Evolutionary conservation across 2,888 invertebrate species (phyloP), one percentile per base, ranked within the genome.

Genomic region (Drosophila multiciliata): DNA sequence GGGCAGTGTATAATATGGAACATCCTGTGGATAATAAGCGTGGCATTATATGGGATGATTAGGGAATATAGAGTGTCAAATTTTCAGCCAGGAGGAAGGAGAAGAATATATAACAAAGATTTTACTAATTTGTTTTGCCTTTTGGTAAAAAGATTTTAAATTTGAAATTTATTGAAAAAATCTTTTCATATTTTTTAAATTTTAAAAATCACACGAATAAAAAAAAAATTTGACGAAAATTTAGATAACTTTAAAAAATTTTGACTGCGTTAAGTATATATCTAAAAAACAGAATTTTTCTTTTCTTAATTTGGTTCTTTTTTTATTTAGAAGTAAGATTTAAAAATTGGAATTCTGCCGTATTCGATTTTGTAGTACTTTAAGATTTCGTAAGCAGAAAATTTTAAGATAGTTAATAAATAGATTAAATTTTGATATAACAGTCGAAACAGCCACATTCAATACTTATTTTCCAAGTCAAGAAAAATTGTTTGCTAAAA

Each of bases 1-100:
- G 8, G 97, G 97, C 80, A 97, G 94, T 71, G 95, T 94, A 91
- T 96, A 95, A 12, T 95, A 95, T 32, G 97, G 96, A 40, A 96
- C 96, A 92, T 97, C 97, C 94, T 95, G 54, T 42, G 11, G 15
- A 29, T 1, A 8, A 33, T 3, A 45, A 45, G 5, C 3, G 40
- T 40, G 1, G 40, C 9, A n/a, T 40, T 40, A 40, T 40, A 45
- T 8, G 7, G 15, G 1, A 45, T 15, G 3, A 20, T 7, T 45
- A n/a, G 12, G 1, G 45, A 45, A 20, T 1, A 20, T 42, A 20
- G 6, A 20, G 12, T 42, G 11, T n/a, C n/a, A 20, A 20, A 11
- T 11, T n/a, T n/a, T 42, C 1, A n/a, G 23, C 23, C 23, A 1
- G 23, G 23, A 23, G 23, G n/a, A n/a, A 23, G 29, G 0, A 26